Conservation (phyloP, 1,140 invertebrate species). For the Lethocerus indicus region DNA sequence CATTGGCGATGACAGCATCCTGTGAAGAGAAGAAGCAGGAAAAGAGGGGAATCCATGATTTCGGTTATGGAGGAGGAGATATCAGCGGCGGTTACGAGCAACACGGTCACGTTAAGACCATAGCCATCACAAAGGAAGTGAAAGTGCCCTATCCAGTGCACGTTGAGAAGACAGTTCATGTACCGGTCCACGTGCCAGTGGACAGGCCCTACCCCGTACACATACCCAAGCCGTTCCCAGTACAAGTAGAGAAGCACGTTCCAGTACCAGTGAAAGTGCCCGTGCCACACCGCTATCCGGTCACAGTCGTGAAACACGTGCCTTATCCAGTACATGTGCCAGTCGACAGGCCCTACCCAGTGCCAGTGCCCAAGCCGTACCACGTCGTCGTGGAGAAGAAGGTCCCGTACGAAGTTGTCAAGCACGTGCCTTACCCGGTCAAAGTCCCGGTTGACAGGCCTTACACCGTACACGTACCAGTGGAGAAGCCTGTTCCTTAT, state of each 20-base stretch:
- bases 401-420: slow-evolving; percentile 48
- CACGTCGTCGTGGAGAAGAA: slow-evolving; percentile 21
- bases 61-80: too few relatives aligned
- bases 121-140: slow-evolving; percentile 53
- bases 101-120: slow-evolving; percentile 50
- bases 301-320: slow-evolving; percentile 22
- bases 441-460: slow-evolving; percentile 47
- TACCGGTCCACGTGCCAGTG: slow-evolving; percentile 29
- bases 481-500: slow-evolving; percentile 36
- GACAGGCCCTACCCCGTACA: slow-evolving; percentile 47
- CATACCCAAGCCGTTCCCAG: slow-evolving; percentile 26
- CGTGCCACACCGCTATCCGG: slow-evolving; percentile 47
- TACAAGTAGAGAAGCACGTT: slow-evolving; percentile 37
- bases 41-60: too few relatives aligned
- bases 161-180: too few relatives aligned
- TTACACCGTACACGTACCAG: slow-evolving; percentile 26
- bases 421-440: slow-evolving; percentile 48
- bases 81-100: slow-evolving; percentile 14
- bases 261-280: slow-evolving; percentile 54
- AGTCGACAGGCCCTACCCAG: slow-evolving; percentile 42
- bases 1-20: too few relatives aligned
- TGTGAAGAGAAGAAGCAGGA: too few relatives aligned
- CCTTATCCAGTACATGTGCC: slow-evolving; percentile 39
- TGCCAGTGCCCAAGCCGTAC: slow-evolving; percentile 29
- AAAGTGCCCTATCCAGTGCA: slow-evolving; percentile 43